Evolutionary conservation across 2,797 vertebrate species (phyloP).

Genomic region (Buphagus erythrorhynchus): DNA sequence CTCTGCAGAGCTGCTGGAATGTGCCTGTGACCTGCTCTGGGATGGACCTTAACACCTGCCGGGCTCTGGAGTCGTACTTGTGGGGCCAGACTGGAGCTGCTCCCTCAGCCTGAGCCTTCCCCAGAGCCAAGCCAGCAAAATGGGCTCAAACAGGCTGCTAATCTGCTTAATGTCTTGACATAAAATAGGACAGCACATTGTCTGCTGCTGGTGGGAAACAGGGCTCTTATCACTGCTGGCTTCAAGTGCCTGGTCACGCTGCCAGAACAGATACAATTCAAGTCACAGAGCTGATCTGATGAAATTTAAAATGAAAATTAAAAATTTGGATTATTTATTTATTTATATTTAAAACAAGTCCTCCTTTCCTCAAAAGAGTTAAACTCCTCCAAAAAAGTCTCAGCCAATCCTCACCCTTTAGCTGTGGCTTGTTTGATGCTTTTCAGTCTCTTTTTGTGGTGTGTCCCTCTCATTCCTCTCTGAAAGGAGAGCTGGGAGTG

Average conservation of each 20-base stretch:
- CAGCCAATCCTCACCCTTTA: background rate
- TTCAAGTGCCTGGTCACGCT: background rate
- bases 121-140: background rate
- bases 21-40: background rate
- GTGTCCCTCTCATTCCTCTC: background rate
- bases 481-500: background rate
- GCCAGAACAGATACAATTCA: background rate
- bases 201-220: constrained; percentile 16
- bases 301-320: background rate
- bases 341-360: background rate
- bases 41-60: background rate
- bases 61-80: background rate
- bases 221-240: background rate
- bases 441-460: background rate
- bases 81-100: background rate
- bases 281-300: background rate
- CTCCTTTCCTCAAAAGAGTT: background rate
- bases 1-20: background rate
- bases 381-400: background rate
- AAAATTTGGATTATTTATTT: background rate
- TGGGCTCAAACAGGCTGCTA: constrained; percentile 34
- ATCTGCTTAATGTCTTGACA: constrained; percentile 33
- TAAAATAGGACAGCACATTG: background rate
- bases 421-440: background rate
- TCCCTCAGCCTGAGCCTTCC: background rate